Base-by-base conservation (phyloP, 1,140 invertebrate genomes). In the Mamestra configurata region DNA sequence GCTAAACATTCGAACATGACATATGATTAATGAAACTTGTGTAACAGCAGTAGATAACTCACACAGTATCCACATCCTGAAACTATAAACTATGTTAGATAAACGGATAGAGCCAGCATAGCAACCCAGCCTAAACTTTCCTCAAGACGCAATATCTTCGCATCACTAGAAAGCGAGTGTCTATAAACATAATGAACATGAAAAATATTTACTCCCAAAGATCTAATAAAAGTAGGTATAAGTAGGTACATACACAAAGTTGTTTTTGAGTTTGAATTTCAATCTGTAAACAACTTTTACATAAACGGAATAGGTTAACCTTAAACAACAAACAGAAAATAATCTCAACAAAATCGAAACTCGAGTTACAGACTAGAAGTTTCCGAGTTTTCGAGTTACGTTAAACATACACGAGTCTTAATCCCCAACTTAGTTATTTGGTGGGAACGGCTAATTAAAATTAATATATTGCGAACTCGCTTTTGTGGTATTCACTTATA, bases 391-490 rank as follows among this genome's bases (percentile, higher is more conserved):
- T 10, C 10, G 35, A 43, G 68, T 71, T 71, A 71, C n/a, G 46
- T 35, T 46, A 57, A 73, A 57, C 53, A 73, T 18, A 73, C 49
- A 55, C 18, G 24, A 73, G 46, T 73, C 53, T 73, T 73, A 73
- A 57, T 57, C 51, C 49, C 27, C 31, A 57, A 73, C 71, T 73
- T 73, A 37, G 71, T 73, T 73, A 57, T 73, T 73, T 73, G 70
- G 31, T 55, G 71, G 27, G 71, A 73, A 57, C 20, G 71, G 31
- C 71, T 73, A 73, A 73, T 73, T 73, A 73, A 73, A 73, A 73
- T 73, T 73, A 73, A 73, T 70, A 70, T 70, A 70, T 73, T 53
- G 71, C 53, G 35, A 73, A 73, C 71, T 55, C 71, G 71, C 49
- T 57, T 57, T 40, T 70, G 51, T 35, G 49, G 49, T 73, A 73